These are phyloP conservation scores for Troglohyphantes excavatus DNA, from an alignment of 2,888 invertebrate genomes.

Conservation along the genomic window DNA sequence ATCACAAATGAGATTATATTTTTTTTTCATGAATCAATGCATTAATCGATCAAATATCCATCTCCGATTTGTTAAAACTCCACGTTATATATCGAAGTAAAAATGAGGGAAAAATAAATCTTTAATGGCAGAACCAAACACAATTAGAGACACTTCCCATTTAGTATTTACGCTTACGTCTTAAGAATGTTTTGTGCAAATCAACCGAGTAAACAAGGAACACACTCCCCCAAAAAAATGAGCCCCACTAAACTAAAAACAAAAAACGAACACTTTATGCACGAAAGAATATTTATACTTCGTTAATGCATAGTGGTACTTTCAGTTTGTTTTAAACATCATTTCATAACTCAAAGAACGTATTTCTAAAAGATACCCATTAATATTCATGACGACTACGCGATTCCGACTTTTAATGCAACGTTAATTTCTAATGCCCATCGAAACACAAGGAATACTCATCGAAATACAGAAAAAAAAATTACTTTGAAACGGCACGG, in stretches of 20 bases:
- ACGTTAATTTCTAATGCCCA: constrained; percentile 73
- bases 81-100: constrained; percentile 6
- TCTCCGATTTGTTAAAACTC: constrained; percentile 21
- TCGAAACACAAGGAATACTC: constrained; percentile 48
- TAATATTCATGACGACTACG: constrained; percentile 76
- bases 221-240: constrained; percentile 12
- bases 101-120: constrained; percentile 40
- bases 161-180: constrained; percentile 44
- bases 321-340: constrained; percentile 75
- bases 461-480: not conserved
- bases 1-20: not conserved
- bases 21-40: not conserved
- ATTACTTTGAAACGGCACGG: constrained; percentile 30
- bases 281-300: constrained; percentile 57
- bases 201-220: constrained; percentile 50
- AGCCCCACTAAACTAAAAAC: constrained; percentile 21
- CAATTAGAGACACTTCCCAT: constrained; percentile 58
- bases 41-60: constrained; percentile 30
- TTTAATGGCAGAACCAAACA: constrained; percentile 52
- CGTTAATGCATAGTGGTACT: constrained; percentile 72
- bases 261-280: constrained; percentile 4
- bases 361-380: constrained; percentile 68
- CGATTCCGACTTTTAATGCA: constrained; percentile 75
- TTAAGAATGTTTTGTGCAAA: constrained; percentile 34
- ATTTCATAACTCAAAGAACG: constrained; percentile 71